These are phyloP conservation scores for Lasioglossum oenotherae DNA, from an alignment of 2,888 invertebrate species.

Conservation along the genomic window DNA sequence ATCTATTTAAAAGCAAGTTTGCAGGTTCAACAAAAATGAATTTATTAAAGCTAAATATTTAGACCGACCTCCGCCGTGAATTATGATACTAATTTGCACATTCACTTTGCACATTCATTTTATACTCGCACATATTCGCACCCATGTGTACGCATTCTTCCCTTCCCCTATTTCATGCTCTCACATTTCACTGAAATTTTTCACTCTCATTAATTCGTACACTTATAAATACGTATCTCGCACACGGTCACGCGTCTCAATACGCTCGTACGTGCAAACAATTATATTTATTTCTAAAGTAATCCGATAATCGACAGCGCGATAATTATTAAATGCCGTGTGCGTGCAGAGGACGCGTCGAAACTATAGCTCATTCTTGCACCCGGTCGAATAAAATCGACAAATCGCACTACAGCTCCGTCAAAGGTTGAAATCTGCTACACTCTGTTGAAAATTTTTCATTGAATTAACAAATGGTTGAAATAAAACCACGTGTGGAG, in stretches of 20 bases:
- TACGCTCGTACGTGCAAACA: neutral
- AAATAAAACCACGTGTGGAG: neutral
- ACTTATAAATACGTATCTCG: neutral
- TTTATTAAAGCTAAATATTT: neutral
- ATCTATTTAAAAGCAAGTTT: neutral
- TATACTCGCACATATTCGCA: too few relatives aligned
- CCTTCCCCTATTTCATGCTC: neutral
- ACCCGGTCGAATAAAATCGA: neutral
- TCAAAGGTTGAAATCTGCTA: neutral
- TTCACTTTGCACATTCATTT: too few relatives aligned
- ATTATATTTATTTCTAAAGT: neutral
- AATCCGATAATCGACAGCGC: neutral
- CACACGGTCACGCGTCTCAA: neutral
- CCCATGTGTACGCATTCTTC: neutral
- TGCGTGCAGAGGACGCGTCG: neutral
- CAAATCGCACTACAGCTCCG: neutral
- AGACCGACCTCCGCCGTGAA: neutral
- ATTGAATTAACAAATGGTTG: neutral
- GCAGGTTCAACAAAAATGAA: too few relatives aligned
- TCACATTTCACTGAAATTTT: neutral
- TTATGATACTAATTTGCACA: neutral
- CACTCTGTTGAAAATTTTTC: neutral
- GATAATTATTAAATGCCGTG: neutral
- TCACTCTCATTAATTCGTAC: neutral
- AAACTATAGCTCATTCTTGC: neutral